Percentiles rank a stretch among this genome's conserved stretches.
Conservation (phyloP, 2,113 vertebrate genomes). For the Struthidea cinerea region DNA sequence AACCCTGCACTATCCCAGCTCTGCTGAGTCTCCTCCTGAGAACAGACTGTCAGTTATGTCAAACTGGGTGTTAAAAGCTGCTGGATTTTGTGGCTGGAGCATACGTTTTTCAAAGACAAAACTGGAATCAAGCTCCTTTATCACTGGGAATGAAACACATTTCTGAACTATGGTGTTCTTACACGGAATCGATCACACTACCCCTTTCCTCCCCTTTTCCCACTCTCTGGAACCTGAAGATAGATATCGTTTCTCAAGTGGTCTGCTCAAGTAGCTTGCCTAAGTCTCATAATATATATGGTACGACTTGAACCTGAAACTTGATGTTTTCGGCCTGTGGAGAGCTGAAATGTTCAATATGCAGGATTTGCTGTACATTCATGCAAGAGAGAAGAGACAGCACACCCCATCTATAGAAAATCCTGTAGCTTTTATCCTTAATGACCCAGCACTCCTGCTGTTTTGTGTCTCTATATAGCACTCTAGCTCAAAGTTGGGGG, state of each 20-base stretch:
- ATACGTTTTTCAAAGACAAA: not conserved
- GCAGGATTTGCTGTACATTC: not conserved
- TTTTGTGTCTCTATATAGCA: not conserved
- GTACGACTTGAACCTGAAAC: not conserved
- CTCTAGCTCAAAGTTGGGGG: not conserved
- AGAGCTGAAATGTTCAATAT: not conserved
- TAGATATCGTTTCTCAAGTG: not conserved
- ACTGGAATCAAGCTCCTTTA: conserved; percentile 9
- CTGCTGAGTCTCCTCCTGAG: conserved; percentile 23
- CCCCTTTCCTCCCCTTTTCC: not conserved
- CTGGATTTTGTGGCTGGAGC: conserved; percentile 30
- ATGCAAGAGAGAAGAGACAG: not conserved
- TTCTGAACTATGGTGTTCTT: not conserved
- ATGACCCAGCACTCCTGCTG: not conserved
- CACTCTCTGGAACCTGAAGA: not conserved
- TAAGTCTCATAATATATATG: not conserved
- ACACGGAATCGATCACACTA: not conserved
- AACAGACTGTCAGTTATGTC: conserved; percentile 34
- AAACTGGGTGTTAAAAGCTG: conserved; percentile 40
- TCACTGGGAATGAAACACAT: not conserved
- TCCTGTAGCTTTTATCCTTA: not conserved
- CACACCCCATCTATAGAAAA: not conserved
- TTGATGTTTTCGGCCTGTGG: not conserved
- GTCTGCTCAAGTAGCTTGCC: not conserved
- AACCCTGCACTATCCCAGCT: not conserved